Evolutionary conservation across 2,113 vertebrate genomes (phyloP), one percentile per base, ranked within the genome.

Genomic region (Willisornis vidua): DNA sequence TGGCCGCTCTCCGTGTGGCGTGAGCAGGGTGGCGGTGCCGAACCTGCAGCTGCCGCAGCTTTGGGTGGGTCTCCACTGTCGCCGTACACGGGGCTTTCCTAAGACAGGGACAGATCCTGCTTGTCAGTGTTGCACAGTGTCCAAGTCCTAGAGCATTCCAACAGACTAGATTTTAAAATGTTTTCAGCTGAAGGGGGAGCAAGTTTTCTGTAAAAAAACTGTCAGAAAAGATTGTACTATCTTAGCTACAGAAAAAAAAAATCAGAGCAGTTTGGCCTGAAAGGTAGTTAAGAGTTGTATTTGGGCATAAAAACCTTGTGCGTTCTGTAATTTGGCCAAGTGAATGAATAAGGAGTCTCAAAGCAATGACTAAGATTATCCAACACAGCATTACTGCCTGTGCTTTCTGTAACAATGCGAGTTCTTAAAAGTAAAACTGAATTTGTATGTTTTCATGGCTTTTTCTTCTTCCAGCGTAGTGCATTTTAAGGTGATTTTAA

Each of bases 1-100:
- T 48, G 33, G 43, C 3, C 0, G 0, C 15, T 63, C 15, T 74
- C 9, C 0, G 6, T 14, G 67, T 37, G 17, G 37, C 5, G 0
- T 19, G 55, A 55, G 48, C 2, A 4, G 7, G 4, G 4, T 29
- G 31, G 18, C 66, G 43, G 8, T 84, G 67, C 45, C 63, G 33
- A 55, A 29, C 58, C 54, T 75, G 19, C 19, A 51, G 35, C 80
- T 93, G 65, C 54, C 54, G 80, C 39, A 45, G 19, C 39, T 45
- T n/a, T 45, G 25, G 67, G 65, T 41, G 31, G n/a, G 2, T 80
- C 55, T 73, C 59, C 49, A 37, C 24, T 73, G 63, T 73, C 37
- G 4, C 37, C 28, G 26, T n/a, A 18, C 29, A 1, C 15, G 5
- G 26, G 24, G 55, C 14, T 29, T 65, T 89, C 31, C 19, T 19